Percentiles rank a stretch among this genome's conserved stretches.
These are phyloP conservation scores for Eutolmus rufibarbis DNA, from an alignment of 2,888 invertebrate species.

Conservation along the genomic window DNA sequence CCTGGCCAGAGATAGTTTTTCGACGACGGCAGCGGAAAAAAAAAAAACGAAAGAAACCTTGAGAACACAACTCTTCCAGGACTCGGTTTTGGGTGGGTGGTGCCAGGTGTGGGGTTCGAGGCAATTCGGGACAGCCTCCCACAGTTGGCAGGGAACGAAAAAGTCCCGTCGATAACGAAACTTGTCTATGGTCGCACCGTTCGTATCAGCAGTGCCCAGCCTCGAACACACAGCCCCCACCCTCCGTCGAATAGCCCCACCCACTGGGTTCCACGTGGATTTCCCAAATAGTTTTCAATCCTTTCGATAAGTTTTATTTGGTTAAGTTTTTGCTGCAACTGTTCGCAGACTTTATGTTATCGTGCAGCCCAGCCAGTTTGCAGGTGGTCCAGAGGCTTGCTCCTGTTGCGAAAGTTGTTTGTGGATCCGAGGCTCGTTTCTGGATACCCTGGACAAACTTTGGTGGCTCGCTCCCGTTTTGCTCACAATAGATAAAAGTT, in stretches of 20 bases:
- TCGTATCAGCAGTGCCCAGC: not conserved
- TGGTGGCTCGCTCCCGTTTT: not conserved
- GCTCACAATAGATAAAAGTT: slow-evolving; percentile 19
- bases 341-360: slow-evolving; percentile 34
- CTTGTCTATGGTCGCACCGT: slow-evolving; percentile 10
- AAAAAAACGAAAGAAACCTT: not conserved
- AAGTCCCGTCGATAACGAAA: slow-evolving; percentile 32
- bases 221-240: too few species aligned
- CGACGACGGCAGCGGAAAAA: slow-evolving; percentile 8
- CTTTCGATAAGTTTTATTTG: slow-evolving; percentile 39
- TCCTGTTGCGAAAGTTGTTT: slow-evolving; percentile 14
- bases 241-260: not conserved
- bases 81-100: not conserved
- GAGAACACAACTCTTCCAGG: not conserved
- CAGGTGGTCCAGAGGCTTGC: not conserved
- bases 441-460: not conserved
- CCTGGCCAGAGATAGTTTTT: not conserved
- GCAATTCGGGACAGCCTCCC: not conserved
- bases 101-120: not conserved
- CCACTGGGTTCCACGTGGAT: not conserved
- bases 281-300: slow-evolving; percentile 34
- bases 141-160: slow-evolving; percentile 24
- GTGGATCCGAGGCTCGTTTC: not conserved
- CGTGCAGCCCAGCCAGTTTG: slow-evolving; percentile 32
- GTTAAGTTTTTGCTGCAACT: slow-evolving; percentile 32